phyloP scores from a whole-genome alignment of 2,113 vertebrate species.

The Garra rufa region DNA sequence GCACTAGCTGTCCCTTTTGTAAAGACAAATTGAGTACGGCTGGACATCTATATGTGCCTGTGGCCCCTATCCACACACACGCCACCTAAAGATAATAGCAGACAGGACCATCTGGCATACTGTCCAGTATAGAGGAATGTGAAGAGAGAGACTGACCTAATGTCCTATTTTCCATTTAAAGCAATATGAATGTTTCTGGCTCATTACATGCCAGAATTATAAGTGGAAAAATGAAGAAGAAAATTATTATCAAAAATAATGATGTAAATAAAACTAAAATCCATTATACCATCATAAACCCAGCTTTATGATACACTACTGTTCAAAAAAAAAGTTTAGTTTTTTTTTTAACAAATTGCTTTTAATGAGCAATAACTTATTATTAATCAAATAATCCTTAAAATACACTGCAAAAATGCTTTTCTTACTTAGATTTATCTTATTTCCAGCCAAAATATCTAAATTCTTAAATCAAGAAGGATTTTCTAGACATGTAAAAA shows the following conservation, averaged over 20 bases:
- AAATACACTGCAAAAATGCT: too few species aligned
- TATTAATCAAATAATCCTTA: too few species aligned
- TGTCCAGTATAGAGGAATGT: neutral
- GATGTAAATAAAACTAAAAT: neutral
- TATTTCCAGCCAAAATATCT: too few species aligned
- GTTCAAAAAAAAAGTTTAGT: neutral
- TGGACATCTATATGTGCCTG: neutral
- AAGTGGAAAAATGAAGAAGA: neutral
- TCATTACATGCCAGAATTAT: constrained; percentile 14
- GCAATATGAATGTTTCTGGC: constrained; percentile 14
- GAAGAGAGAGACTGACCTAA: neutral
- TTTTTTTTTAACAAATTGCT: neutral
- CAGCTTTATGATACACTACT: neutral
- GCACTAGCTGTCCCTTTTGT: neutral
- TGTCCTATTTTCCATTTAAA: constrained; percentile 32
- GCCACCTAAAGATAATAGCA: constrained; percentile 10
- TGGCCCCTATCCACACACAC: neutral
- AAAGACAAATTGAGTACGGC: neutral
- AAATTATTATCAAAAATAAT: neutral
- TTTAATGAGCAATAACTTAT: too few species aligned
- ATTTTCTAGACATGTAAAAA: too few species aligned
- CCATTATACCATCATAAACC: neutral
- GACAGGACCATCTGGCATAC: constrained; percentile 32
- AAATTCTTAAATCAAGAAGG: too few species aligned
- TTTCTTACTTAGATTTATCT: too few species aligned